Percentiles rank a stretch among this genome's conserved stretches.
phyloP scores from a whole-genome alignment of 2,113 vertebrate genomes.

The Notiomystis cincta region DNA sequence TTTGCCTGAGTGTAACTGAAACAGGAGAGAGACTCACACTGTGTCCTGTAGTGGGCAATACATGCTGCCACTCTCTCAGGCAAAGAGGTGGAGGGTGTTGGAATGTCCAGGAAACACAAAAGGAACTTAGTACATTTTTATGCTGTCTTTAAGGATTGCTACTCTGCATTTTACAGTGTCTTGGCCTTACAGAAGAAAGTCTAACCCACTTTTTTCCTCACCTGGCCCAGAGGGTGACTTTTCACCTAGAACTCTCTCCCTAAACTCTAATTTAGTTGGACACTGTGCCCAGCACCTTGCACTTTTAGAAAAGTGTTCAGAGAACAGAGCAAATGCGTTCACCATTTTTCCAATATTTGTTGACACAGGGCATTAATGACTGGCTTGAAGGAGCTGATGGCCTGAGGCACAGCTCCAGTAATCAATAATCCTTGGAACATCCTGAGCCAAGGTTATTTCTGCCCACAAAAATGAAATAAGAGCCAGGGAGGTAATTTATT shows the following conservation, averaged over 20 bases:
- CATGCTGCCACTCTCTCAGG: background rate
- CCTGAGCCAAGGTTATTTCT: slow-evolving; percentile 15
- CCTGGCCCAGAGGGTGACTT: background rate
- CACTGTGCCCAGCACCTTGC: background rate
- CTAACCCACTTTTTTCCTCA: background rate
- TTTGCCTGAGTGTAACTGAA: background rate
- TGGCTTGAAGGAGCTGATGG: background rate
- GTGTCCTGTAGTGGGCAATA: background rate
- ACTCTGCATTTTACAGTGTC: background rate
- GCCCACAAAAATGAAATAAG: background rate
- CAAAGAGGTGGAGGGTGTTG: background rate
- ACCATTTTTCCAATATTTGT: slow-evolving; percentile 6
- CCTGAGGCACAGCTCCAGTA: background rate
- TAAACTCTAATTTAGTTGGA: background rate
- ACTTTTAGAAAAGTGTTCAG: background rate
- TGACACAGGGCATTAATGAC: slow-evolving; percentile 18
- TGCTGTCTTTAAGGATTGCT: background rate
- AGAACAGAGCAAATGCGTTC: background rate
- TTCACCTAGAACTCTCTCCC: background rate
- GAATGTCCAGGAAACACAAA: background rate
- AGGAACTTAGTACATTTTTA: background rate
- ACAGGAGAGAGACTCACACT: background rate
- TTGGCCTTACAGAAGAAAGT: background rate
- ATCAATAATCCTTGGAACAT: slow-evolving; percentile 38
- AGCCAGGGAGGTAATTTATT: background rate